These are phyloP conservation scores for Amphimedon queenslandica DNA, from an alignment of 37 sponge, comb jelly and placozoan genomes.

Conservation along the genomic window DNA sequence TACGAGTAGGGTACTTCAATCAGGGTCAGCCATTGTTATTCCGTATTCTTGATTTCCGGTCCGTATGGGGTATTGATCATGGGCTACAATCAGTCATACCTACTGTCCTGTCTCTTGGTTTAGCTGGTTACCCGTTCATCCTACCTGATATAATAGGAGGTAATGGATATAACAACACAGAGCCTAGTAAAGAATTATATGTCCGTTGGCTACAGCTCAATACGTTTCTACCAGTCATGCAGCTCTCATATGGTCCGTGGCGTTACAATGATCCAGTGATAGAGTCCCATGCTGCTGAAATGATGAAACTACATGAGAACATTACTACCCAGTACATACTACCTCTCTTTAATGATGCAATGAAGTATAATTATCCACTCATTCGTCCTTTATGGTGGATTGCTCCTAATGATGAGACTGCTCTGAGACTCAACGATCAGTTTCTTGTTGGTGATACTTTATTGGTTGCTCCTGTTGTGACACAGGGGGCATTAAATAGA, in stretches of 20 bases:
- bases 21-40: slow-evolving; percentile 58
- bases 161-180: background rate
- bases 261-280: slow-evolving; percentile 5
- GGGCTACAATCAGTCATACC: slow-evolving; percentile 75
- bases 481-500: background rate
- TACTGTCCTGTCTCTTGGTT: slow-evolving; percentile 62
- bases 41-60: slow-evolving; percentile 45
- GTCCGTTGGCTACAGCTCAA: slow-evolving; percentile 76
- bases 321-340: slow-evolving; percentile 6
- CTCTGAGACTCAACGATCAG: slow-evolving; percentile 45
- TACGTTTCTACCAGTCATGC: slow-evolving; percentile 80
- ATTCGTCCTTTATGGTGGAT: slow-evolving; percentile 93
- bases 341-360: slow-evolving; percentile 14
- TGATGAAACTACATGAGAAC: slow-evolving; percentile 31
- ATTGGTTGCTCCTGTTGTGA: slow-evolving; percentile 69
- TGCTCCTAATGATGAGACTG: slow-evolving; percentile 21
- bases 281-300: slow-evolving; percentile 1
- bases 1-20: slow-evolving; percentile 72
- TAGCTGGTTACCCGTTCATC: slow-evolving; percentile 79
- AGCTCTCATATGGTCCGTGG: slow-evolving; percentile 81
- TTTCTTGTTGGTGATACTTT: slow-evolving; percentile 78
- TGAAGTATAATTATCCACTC: slow-evolving; percentile 47
- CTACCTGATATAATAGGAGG: slow-evolving; percentile 79
- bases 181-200: slow-evolving; percentile 47
- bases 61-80: slow-evolving; percentile 60